Evolutionary conservation across 2,888 invertebrate species (phyloP).

Genomic region (Heteromyza rotundicornis): DNA sequence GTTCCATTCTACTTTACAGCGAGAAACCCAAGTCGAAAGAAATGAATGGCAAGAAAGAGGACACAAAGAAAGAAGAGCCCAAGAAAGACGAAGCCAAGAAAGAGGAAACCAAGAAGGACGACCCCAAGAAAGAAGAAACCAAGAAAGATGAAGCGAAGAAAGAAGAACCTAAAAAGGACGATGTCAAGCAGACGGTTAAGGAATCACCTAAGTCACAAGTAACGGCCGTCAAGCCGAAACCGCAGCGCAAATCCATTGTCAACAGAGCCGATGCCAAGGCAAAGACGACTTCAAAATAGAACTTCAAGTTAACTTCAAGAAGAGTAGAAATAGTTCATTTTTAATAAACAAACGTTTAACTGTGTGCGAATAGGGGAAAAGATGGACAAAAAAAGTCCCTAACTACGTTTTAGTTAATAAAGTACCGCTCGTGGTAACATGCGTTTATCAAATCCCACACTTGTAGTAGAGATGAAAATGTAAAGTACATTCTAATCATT

Average conservation of each 20-base stretch:
- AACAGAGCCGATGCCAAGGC: slow-evolving; percentile 12
- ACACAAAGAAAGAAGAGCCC: slow-evolving; percentile 45
- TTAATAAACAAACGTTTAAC: too few species aligned
- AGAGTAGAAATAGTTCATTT: too few species aligned
- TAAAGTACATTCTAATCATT: too few species aligned
- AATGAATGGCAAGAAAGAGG: slow-evolving; percentile 6
- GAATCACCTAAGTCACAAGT: slow-evolving; percentile 22
- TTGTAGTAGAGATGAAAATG: too few species aligned
- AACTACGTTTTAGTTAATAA: too few species aligned
- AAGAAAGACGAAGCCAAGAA: slow-evolving; percentile 59
- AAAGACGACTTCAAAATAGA: slow-evolving; percentile 9
- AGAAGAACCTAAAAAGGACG: slow-evolving; percentile 12
- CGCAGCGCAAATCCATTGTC: slow-evolving; percentile 24
- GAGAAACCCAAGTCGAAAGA: slow-evolving; percentile 65
- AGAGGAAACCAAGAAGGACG: slow-evolving; percentile 38
- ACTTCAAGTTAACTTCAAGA: too few species aligned
- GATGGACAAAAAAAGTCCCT: too few species aligned
- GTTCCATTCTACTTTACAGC: slow-evolving; percentile 63
- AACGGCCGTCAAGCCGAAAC: slow-evolving; percentile 23
- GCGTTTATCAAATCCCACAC: too few species aligned
- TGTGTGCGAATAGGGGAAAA: too few species aligned
- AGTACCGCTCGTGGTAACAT: too few species aligned
- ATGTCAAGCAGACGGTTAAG: slow-evolving; percentile 24
- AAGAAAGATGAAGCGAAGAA: slow-evolving; percentile 46
- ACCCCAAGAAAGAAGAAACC: slow-evolving; percentile 39